Conservation (phyloP, 2,888 invertebrate species). For the Lissonota sp. region DNA sequence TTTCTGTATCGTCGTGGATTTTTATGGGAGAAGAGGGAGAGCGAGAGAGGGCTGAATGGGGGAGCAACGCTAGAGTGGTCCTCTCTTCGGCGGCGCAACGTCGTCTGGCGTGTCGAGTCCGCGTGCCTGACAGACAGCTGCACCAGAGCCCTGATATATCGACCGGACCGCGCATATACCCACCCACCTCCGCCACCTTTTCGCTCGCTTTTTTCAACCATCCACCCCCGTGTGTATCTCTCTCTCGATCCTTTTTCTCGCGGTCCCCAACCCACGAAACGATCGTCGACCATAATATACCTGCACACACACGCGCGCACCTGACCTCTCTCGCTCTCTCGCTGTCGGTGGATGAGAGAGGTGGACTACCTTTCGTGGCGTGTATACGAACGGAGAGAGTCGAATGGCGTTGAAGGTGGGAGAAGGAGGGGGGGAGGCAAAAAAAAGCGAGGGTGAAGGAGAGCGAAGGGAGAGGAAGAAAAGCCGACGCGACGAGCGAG, state of each 20-base stretch:
- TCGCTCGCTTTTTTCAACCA: slow-evolving; percentile 48
- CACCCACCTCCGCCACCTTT: slow-evolving; percentile 58
- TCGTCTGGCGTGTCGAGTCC: slow-evolving; percentile 81
- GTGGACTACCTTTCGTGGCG: slow-evolving; percentile 32
- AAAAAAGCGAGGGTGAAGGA: neutral
- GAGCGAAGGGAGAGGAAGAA: slow-evolving; percentile 45
- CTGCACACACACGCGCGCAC: slow-evolving; percentile 56
- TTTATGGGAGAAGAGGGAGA: slow-evolving; percentile 28
- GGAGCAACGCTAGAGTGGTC: slow-evolving; percentile 30
- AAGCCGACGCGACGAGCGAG: slow-evolving; percentile 54
- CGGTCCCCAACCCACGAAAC: slow-evolving; percentile 45
- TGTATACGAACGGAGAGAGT: slow-evolving; percentile 33
- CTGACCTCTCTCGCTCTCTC: slow-evolving; percentile 17
- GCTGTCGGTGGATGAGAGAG: slow-evolving; percentile 2
- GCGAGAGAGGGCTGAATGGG: slow-evolving; percentile 50
- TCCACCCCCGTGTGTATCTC: slow-evolving; percentile 20
- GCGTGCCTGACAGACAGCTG: slow-evolving; percentile 83
- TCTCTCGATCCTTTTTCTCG: slow-evolving; percentile 56
- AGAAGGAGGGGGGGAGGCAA: neutral
- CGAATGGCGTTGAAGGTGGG: slow-evolving; percentile 14
- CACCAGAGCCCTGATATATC: slow-evolving; percentile 83
- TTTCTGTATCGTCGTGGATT: slow-evolving; percentile 55
- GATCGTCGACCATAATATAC: slow-evolving; percentile 64
- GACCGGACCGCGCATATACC: slow-evolving; percentile 79
- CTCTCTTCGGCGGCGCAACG: slow-evolving; percentile 65